Evolutionary conservation across 2,113 vertebrate genomes (phyloP).

Genomic region (Corythornis vintsioides): DNA sequence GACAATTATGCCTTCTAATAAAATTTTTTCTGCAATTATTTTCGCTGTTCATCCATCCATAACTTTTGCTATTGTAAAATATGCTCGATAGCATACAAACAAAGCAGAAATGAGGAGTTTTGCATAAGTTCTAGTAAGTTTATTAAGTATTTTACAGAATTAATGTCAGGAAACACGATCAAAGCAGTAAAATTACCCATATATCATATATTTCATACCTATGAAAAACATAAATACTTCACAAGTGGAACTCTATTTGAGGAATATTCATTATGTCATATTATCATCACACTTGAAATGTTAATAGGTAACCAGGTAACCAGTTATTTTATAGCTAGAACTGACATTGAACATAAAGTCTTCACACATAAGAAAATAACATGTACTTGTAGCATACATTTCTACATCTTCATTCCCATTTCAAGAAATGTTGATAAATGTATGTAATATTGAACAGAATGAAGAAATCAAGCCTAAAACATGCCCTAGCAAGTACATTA

Average conservation of each 20-base stretch:
- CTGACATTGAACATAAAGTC: neutral
- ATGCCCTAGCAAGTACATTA: neutral
- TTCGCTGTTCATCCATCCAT: neutral
- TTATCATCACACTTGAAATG: neutral
- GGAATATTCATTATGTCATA: neutral
- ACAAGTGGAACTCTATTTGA: neutral
- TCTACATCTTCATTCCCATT: neutral
- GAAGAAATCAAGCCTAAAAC: neutral
- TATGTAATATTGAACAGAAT: neutral
- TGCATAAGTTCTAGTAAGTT: neutral
- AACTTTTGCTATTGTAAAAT: neutral
- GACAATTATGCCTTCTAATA: neutral
- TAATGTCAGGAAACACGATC: neutral
- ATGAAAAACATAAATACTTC: neutral
- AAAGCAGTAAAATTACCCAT: neutral
- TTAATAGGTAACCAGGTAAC: neutral
- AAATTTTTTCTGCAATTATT: neutral
- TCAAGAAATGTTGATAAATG: neutral
- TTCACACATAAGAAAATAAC: neutral
- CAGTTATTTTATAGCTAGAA: neutral
- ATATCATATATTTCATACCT: too few relatives aligned
- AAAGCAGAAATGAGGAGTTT: neutral
- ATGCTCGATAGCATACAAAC: neutral
- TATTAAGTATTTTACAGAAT: neutral
- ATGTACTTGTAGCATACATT: accelerated